Evolutionary conservation across 2,113 vertebrate genomes (phyloP), one percentile per base, ranked within the genome.

Genomic region (Rostratula benghalensis): DNA sequence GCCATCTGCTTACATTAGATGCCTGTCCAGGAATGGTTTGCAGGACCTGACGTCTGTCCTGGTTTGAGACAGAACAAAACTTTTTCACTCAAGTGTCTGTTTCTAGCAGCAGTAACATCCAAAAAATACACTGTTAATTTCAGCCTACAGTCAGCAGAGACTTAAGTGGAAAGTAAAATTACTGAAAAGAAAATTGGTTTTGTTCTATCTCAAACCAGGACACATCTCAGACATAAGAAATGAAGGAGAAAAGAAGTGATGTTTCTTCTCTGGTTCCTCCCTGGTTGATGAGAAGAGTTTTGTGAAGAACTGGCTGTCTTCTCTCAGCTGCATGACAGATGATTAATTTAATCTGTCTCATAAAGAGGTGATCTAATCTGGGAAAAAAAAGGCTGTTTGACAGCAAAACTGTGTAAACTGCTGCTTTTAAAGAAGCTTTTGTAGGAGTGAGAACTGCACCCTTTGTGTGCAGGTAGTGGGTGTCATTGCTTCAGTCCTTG

Each of bases 371-470:
- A 41, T 53, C 24, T 91, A 73, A 81, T 67, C 57, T 71, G 73
- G 69, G 63, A 68, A 73, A 95, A 67, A 68, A 73, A 95, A 90
- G 69, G 61, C 53, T 94, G 61, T 71, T 75, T 95, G 77, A 89
- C 70, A 85, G 39, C 69, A 87, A 85, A 84, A 61, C n/a, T 28
- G 13, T 75, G 74, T 93, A 73, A 84, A 89, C 39, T 83, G 41
- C 60, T 95, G 77, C 81, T 85, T 93, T 85, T 87, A 79, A 84
- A 85, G 53, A 82, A 85, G 53, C 61, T 79, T 46, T 23, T 89
- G 48, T 64, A 87, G 81, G 57, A 87, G 27, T 76, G 48, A 75
- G 43, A 95, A 35, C 48, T 79, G 74, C 82, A 50, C 74, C 2
- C 3, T 75, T 60, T 87, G 39, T 33, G 25, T 65, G 48, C 28